Base-by-base conservation (phyloP, 2,113 vertebrate species). In the Lampris megalopsis region DNA sequence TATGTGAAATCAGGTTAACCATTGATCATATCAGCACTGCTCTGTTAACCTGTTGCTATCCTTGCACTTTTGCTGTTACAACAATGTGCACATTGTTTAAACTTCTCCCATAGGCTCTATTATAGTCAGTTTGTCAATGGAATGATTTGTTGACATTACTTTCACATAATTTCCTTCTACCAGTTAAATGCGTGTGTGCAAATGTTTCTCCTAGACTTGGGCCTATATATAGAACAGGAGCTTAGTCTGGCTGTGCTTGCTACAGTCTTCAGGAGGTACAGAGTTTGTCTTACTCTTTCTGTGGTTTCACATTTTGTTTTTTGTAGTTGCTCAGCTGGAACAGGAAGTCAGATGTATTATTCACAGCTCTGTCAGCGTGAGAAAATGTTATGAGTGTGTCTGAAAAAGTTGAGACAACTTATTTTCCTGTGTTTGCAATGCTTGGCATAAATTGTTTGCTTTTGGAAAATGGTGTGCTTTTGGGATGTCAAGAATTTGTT, bases 291-390 rank as follows among this genome's bases (percentile, higher is more conserved):
- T 13, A 78, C 41, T 54, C 68, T 84, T 81, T 81, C 64, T 84
- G 83, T 62, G 86, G 84, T 91, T 63, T 52, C 61, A 58, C 57
- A 66, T 81, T 89, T 81, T 10, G 9, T 79, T 38, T 87, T 86
- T 77, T 84, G 82, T 85, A 86, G 87, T 82, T 53, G 35, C 66
- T 80, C 68, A 71, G 73, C 66, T 85, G 85, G 72, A 92, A 88
- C 92, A 91, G 91, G 92, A 94, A 92, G 91, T 92, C 73, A 75
- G 75, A 83, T 77, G 59, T 84, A 47, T 84, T 86, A 86, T 88
- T 92, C 81, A 71, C 80, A 89, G 73, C 77, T 88, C 69, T 84
- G 77, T 81, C 70, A 58, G 67, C 38, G 53, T 84, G 81, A 83
- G 73, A 89, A 80, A 5, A 3, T 38, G 81, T 41, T 42, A 10